Percentiles rank a stretch among this genome's conserved stretches.
These are phyloP conservation scores for Aspidoscelis tigris DNA, from an alignment of 2,113 vertebrate species.

Conservation along the genomic window DNA sequence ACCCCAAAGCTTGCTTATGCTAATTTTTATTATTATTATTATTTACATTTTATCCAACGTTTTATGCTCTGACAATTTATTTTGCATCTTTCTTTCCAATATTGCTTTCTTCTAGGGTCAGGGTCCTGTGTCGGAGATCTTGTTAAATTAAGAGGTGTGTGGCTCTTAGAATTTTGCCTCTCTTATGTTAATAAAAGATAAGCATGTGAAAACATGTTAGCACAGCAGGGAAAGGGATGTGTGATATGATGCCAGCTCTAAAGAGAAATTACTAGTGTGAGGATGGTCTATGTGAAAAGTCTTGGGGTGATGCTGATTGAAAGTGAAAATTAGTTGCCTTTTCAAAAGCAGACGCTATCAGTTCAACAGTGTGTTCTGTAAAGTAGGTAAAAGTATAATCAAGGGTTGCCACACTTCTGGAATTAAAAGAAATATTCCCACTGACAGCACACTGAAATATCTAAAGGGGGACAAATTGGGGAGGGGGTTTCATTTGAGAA, in stretches of 20 bases:
- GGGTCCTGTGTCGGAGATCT: constrained; percentile 49
- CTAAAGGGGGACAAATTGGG: constrained; percentile 10
- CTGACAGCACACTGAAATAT: constrained; percentile 11
- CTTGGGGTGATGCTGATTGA: constrained; percentile 76
- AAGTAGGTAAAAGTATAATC: constrained; percentile 63
- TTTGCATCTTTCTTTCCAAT: constrained; percentile 25
- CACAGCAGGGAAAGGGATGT: constrained; percentile 72
- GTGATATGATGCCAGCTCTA: constrained; percentile 65
- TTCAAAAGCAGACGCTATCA: constrained; percentile 47
- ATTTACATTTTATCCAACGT: constrained; percentile 15
- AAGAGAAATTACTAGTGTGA: constrained; percentile 76
- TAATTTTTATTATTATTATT: constrained; percentile 11
- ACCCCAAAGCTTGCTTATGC: constrained; percentile 6
- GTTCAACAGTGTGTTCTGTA: constrained; percentile 48
- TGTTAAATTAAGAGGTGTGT: constrained; percentile 57
- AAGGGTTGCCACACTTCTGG: constrained; percentile 25
- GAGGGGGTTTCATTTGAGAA: neutral
- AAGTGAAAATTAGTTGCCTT: constrained; percentile 75
- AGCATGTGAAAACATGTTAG: constrained; percentile 77
- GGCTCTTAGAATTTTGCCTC: constrained; percentile 51
- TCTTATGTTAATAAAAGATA: constrained; percentile 64
- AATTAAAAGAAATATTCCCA: constrained; percentile 52
- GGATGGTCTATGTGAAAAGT: constrained; percentile 70
- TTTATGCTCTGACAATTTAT: constrained; percentile 32
- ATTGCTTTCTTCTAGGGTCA: constrained; percentile 49